These are phyloP conservation scores for Chelonus formosanus DNA, from an alignment of 2,888 invertebrate genomes.

Conservation along the genomic window DNA sequence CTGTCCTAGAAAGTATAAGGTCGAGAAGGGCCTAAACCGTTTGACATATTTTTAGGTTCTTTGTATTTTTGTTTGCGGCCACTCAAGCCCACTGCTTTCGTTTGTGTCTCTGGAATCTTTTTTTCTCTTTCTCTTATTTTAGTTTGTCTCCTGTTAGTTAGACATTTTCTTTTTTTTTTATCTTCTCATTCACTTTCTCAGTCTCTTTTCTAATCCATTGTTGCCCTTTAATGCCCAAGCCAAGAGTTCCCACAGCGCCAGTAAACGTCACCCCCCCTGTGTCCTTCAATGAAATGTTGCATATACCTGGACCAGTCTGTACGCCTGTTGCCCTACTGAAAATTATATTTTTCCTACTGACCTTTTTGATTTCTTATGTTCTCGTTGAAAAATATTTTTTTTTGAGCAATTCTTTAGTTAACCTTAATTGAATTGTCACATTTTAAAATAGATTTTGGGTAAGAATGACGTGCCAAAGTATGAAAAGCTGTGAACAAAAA, in stretches of 20 bases:
- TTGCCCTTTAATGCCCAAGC: slow-evolving; percentile 47
- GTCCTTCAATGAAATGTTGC: slow-evolving; percentile 43
- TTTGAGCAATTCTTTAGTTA: no score
- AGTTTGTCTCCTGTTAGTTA: no score
- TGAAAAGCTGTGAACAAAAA: background rate
- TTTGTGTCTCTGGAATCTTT: slow-evolving; percentile 46
- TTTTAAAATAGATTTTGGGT: no score
- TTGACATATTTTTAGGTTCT: slow-evolving; percentile 56
- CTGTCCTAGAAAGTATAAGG: slow-evolving; percentile 40
- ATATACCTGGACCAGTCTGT: slow-evolving; percentile 32
- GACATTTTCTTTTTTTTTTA: slow-evolving; percentile 15
- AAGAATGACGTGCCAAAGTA: no score
- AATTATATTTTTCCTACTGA: slow-evolving; percentile 18
- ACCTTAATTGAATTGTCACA: no score
- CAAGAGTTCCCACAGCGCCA: slow-evolving; percentile 49
- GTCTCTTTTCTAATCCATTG: slow-evolving; percentile 41
- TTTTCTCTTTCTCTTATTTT: slow-evolving; percentile 32
- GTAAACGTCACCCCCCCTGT: slow-evolving; percentile 49
- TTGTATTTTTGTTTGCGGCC: slow-evolving; percentile 58
- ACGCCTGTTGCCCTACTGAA: slow-evolving; percentile 20
- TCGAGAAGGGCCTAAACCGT: slow-evolving; percentile 45
- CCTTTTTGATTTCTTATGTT: background rate
- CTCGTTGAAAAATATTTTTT: no score
- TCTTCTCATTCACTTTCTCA: slow-evolving; percentile 19
- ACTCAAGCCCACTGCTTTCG: slow-evolving; percentile 54